Evolutionary conservation across 2,113 vertebrate genomes (phyloP).

Genomic region (Pterocles burchelli): DNA sequence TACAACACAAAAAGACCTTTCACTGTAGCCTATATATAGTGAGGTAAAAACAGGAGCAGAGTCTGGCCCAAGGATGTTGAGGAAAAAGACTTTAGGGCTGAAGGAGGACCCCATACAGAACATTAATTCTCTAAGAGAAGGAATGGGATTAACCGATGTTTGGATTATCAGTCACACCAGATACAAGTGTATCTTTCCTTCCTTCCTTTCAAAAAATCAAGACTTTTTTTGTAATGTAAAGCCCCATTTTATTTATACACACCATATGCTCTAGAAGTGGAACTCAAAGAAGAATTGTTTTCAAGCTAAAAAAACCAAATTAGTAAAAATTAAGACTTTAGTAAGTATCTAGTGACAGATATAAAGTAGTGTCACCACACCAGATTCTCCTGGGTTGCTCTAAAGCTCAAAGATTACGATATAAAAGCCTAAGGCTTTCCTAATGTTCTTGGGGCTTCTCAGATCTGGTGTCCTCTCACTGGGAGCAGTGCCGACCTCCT

Average conservation of each 20-base stretch:
- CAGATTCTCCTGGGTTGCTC: not conserved
- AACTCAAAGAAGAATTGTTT: not conserved
- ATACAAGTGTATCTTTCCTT: not conserved
- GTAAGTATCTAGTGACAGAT: not conserved
- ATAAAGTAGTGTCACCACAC: not conserved
- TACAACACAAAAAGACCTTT: not conserved
- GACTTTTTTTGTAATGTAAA: not conserved
- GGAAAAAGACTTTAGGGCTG: not conserved
- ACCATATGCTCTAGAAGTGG: not conserved
- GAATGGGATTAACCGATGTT: too few species aligned
- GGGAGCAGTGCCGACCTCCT: not conserved
- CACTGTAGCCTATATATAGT: not conserved
- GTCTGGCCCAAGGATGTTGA: not conserved
- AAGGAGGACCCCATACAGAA: not conserved
- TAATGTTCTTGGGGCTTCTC: not conserved
- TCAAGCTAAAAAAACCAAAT: not conserved
- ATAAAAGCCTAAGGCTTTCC: not conserved
- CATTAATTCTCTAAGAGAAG: not conserved
- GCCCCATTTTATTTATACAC: not conserved
- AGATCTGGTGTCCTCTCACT: not conserved
- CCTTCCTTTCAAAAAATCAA: not conserved
- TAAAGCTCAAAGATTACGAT: not conserved
- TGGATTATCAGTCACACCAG: not conserved
- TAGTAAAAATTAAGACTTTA: not conserved
- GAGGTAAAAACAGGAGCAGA: not conserved